Conservation (phyloP, 2,888 invertebrate genomes). For the Trachelus iudaicus region DNA sequence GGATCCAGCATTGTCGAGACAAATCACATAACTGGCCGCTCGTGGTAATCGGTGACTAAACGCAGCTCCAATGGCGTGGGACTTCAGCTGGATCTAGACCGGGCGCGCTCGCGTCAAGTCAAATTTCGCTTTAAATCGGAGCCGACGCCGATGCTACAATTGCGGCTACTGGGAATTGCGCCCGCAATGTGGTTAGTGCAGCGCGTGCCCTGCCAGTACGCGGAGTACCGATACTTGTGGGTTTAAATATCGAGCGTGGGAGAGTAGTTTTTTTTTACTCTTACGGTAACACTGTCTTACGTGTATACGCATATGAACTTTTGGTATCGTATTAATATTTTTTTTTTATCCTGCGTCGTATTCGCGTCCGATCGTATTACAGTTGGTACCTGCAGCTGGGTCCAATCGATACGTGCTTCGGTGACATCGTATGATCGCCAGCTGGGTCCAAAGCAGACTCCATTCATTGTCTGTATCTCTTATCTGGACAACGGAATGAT, state of each 20-base stretch:
- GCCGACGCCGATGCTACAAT: conserved; percentile 14
- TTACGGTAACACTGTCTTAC: neutral
- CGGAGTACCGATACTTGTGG: neutral
- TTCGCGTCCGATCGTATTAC: neutral
- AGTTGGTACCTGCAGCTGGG: neutral
- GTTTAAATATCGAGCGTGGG: neutral
- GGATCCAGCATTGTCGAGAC: conserved; percentile 21
- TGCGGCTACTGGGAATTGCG: conserved; percentile 19
- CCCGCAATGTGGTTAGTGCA: conserved; percentile 18
- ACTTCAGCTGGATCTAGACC: neutral
- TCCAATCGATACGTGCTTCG: neutral
- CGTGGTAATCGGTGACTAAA: conserved; percentile 28
- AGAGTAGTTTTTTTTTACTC: neutral
- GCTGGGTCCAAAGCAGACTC: neutral
- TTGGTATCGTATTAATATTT: neutral
- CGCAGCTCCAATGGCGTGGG: conserved; percentile 5
- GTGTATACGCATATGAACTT: neutral
- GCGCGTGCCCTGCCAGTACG: conserved; percentile 19
- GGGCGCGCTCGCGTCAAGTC: neutral
- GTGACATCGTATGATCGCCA: neutral
- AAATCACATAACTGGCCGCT: conserved; percentile 18
- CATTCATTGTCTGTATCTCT: neutral
- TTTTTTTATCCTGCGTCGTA: neutral
- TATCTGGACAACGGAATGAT: conserved; percentile 36
- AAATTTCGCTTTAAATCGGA: neutral